Percentiles rank a stretch among this genome's conserved stretches.
phyloP scores from a whole-genome alignment of 2,888 invertebrate genomes.

The Resseliella maxima region DNA sequence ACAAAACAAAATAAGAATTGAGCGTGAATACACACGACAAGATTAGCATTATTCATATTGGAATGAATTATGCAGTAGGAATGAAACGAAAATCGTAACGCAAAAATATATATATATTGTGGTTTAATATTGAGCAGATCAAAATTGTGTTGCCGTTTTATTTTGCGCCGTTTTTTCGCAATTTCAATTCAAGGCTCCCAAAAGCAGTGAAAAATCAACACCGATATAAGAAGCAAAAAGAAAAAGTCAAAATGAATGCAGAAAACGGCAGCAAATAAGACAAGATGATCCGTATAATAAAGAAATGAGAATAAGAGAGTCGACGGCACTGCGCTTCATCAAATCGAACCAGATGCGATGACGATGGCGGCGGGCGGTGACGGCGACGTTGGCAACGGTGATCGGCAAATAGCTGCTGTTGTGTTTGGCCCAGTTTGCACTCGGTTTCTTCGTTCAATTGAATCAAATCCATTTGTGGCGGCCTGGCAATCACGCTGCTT shows the following conservation, averaged over 20 bases:
- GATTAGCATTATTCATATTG: conserved; percentile 39
- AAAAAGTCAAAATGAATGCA: not conserved
- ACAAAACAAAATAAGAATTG: conserved; percentile 16
- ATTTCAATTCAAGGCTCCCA: not conserved
- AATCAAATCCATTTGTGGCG: conserved; percentile 48
- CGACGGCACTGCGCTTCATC: conserved; percentile 18
- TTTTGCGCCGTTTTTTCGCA: too few relatives aligned
- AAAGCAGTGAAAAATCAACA: not conserved
- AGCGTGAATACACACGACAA: not conserved
- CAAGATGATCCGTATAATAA: conserved; percentile 52
- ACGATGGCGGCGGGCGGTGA: not conserved
- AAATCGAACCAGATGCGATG: conserved; percentile 23
- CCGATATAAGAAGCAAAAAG: not conserved
- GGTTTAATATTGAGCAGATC: too few relatives aligned
- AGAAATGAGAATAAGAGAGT: not conserved
- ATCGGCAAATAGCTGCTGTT: not conserved
- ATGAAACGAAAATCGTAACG: not conserved
- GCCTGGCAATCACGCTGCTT: conserved; percentile 45
- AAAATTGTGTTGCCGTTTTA: too few relatives aligned
- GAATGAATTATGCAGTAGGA: conserved; percentile 49
- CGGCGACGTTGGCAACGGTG: not conserved
- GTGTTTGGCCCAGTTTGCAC: conserved; percentile 21
- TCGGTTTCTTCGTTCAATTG: conserved; percentile 4
- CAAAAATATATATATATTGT: too few relatives aligned
- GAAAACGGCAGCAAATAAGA: not conserved